Evolutionary conservation across 2,888 invertebrate species (phyloP).

Genomic region (Dicyrtomina minuta): DNA sequence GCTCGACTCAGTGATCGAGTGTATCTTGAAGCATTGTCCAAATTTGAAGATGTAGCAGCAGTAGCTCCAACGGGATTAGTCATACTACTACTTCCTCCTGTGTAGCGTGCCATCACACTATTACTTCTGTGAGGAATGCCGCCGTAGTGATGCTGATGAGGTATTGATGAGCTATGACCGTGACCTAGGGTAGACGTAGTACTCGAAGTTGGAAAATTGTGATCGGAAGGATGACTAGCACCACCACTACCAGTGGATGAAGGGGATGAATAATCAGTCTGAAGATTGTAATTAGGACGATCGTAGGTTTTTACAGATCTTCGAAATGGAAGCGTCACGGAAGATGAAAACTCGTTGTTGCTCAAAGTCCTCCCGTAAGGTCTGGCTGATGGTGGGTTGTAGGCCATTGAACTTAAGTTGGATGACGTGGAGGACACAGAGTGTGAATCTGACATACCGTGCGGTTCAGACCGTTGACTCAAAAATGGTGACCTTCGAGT

Average conservation of each 20-base stretch:
- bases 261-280: conserved; percentile 25
- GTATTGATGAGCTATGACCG: neutral
- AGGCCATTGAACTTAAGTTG: neutral
- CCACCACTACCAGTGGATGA: neutral
- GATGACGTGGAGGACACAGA: neutral
- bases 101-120: conserved; percentile 19
- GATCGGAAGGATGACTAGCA: neutral
- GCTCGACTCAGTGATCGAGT: conserved; percentile 32
- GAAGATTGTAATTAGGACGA: conserved; percentile 7
- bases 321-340: conserved; percentile 42
- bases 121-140: conserved; percentile 19
- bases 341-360: conserved; percentile 38
- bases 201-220: neutral
- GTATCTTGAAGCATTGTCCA: conserved; percentile 12
- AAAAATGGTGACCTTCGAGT: conserved; percentile 38
- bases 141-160: neutral
- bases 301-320: conserved; percentile 47
- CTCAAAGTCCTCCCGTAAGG: conserved; percentile 45
- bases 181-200: too few species aligned
- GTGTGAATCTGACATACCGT: conserved; percentile 13
- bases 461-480: conserved; percentile 37
- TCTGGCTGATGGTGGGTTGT: conserved; percentile 29
- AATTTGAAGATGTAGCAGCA: neutral
- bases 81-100: neutral
- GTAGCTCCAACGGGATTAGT: neutral